phyloP scores from a whole-genome alignment of 2,113 vertebrate species.

The Paralichthys olivaceus region DNA sequence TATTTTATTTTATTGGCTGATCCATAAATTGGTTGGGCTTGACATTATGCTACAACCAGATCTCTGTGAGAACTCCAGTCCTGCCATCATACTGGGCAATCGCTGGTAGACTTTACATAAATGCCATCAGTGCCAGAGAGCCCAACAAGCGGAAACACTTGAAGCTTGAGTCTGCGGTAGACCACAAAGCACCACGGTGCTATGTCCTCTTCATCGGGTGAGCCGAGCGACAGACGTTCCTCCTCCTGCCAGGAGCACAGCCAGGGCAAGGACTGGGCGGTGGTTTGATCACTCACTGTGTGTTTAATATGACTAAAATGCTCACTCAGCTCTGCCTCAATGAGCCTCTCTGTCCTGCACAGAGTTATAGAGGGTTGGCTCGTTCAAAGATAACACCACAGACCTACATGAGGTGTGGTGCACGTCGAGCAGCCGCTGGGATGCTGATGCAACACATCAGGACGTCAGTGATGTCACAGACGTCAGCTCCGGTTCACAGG shows the following conservation, averaged over 20 bases:
- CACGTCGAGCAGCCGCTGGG: conserved; percentile 8
- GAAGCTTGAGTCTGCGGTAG: conserved; percentile 61
- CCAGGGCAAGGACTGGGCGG: conserved; percentile 31
- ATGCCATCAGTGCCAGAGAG: conserved; percentile 29
- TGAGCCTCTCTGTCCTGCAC: conserved; percentile 43
- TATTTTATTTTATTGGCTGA: too few species aligned
- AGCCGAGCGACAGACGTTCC: conserved; percentile 31
- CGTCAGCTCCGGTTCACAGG: conserved; percentile 27
- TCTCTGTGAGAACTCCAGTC: not conserved
- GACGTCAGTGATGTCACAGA: conserved; percentile 39
- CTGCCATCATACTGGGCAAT: not conserved
- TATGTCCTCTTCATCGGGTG: conserved; percentile 24
- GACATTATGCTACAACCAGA: not conserved
- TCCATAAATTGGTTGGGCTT: too few species aligned
- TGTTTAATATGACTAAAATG: conserved; percentile 38
- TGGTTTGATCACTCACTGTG: conserved; percentile 32
- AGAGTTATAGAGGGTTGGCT: conserved; percentile 5
- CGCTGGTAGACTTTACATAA: conserved; percentile 8
- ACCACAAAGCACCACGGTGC: conserved; percentile 60
- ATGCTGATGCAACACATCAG: conserved; percentile 31
- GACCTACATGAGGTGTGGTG: conserved; percentile 2
- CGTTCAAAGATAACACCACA: conserved; percentile 35
- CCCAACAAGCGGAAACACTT: conserved; percentile 50
- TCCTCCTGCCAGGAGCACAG: conserved; percentile 36
- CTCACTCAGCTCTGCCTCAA: conserved; percentile 47